Percentiles rank a stretch among this genome's conserved stretches.
These are phyloP conservation scores for Smittia aterrima DNA, from an alignment of 2,888 invertebrate genomes.

Conservation along the genomic window DNA sequence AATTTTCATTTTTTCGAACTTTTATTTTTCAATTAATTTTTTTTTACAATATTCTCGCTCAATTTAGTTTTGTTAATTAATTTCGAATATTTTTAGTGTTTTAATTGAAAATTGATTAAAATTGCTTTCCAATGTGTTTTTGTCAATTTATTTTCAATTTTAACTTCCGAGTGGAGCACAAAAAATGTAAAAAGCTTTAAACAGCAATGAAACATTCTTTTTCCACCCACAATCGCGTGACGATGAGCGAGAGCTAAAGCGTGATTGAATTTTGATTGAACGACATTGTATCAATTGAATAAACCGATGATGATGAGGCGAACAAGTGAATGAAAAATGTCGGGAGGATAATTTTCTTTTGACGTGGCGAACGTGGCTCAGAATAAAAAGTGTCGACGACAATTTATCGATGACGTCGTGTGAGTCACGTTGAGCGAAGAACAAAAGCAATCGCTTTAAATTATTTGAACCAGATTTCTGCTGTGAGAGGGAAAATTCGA, in stretches of 20 bases:
- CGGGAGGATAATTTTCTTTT: neutral
- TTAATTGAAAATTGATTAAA: conserved; percentile 7
- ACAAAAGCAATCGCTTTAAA: too few species aligned
- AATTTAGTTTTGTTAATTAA: neutral
- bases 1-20: neutral
- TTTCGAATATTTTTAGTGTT: conserved; percentile 5
- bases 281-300: conserved; percentile 23
- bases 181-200: too few species aligned
- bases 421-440: neutral
- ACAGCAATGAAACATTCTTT: too few species aligned
- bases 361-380: conserved; percentile 1
- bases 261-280: conserved; percentile 27
- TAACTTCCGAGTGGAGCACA: neutral
- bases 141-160: neutral
- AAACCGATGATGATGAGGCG: neutral
- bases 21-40: conserved; percentile 1
- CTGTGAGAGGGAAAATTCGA: too few species aligned
- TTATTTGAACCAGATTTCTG: too few species aligned
- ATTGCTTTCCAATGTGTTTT: neutral
- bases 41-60: neutral
- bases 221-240: too few species aligned
- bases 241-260: neutral
- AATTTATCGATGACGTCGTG: neutral
- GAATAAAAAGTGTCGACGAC: neutral
- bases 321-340: neutral